These are phyloP conservation scores for Diglossa cyanea DNA, from an alignment of 2,797 vertebrate genomes.

Conservation along the genomic window DNA sequence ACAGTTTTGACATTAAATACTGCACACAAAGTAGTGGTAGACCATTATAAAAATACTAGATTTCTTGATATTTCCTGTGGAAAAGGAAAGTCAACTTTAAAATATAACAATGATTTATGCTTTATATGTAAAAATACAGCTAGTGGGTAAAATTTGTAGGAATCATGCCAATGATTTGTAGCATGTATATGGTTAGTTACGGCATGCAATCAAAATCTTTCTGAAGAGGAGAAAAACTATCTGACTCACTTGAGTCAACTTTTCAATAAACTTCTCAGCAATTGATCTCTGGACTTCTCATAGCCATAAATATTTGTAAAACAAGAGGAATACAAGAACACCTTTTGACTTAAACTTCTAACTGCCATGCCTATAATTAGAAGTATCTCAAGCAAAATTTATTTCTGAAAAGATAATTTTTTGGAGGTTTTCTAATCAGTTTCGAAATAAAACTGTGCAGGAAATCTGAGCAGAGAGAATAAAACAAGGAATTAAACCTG, in stretches of 20 bases:
- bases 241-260: background rate
- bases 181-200: background rate
- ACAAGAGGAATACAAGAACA: background rate
- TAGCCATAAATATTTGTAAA: background rate
- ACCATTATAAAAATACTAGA: background rate
- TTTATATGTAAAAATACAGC: background rate
- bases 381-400: background rate
- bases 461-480: background rate
- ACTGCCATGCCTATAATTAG: background rate
- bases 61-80: background rate
- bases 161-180: background rate
- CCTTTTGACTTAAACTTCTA: background rate
- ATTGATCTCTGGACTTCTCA: background rate
- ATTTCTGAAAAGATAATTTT: background rate
- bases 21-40: background rate
- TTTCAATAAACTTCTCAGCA: background rate
- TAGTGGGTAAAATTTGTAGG: background rate
- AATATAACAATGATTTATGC: background rate
- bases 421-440: background rate
- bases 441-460: background rate
- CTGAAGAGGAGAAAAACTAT: background rate
- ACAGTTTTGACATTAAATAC: background rate
- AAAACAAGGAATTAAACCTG: background rate
- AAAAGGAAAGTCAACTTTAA: background rate
- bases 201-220: background rate